Conservation (phyloP, 1,140 invertebrate species). For the Leptinotarsa lineolata region DNA sequence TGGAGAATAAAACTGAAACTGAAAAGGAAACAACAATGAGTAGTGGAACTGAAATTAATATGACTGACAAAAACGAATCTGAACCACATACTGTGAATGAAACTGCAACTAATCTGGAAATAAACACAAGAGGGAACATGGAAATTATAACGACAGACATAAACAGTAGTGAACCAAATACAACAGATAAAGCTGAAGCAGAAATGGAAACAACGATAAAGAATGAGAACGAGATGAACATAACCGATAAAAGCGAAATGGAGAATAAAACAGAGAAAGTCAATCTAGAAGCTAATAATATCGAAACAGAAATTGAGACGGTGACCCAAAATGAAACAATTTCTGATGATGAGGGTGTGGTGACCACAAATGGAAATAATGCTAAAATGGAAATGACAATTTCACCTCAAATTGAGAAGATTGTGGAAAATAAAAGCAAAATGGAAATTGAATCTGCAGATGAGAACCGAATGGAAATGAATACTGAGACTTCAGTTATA, state of each 20-base stretch:
- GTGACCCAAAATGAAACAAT: background rate
- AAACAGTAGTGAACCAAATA: background rate
- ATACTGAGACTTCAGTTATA: background rate
- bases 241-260: background rate
- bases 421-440: conserved; percentile 37
- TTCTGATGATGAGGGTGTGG: background rate
- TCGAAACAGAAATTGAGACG: background rate
- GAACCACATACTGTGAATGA: background rate
- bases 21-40: background rate
- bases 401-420: background rate
- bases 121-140: background rate
- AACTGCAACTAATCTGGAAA: background rate
- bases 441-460: conserved; percentile 12
- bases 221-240: background rate
- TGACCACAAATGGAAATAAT: background rate
- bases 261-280: background rate
- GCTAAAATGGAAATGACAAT: background rate
- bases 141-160: background rate
- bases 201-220: background rate
- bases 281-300: background rate
- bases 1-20: background rate
- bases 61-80: conserved; percentile 3
- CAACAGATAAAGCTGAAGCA: conserved; percentile 2
- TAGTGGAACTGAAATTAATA: background rate
- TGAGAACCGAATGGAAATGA: conserved; percentile 10